These are phyloP conservation scores for Lophura swinhoii DNA, from an alignment of 2,797 vertebrate species.

Conservation along the genomic window DNA sequence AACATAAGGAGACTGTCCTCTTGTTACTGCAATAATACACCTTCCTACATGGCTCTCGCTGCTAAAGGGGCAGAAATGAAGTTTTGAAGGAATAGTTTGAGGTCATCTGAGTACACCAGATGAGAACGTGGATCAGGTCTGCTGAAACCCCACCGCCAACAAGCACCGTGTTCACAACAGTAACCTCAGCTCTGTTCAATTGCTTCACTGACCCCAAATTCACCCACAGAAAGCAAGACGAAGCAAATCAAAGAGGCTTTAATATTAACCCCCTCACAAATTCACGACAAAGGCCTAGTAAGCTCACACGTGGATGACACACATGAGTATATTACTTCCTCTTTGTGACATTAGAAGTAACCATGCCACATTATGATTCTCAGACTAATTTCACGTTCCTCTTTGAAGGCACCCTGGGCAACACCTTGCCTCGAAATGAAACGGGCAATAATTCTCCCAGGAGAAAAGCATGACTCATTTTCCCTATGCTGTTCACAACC, in stretches of 20 bases:
- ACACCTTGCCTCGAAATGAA: background rate
- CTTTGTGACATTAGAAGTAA: background rate
- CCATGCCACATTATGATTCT: background rate
- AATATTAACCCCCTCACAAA: background rate
- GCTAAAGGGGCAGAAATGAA: background rate
- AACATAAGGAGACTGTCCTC: background rate
- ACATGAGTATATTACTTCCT: background rate
- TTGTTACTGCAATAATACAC: conserved; percentile 1
- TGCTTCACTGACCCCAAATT: background rate
- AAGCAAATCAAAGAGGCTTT: background rate
- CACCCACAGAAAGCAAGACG: background rate
- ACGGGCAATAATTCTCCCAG: background rate
- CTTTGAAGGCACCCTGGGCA: background rate
- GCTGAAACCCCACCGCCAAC: background rate
- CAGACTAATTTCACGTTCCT: background rate
- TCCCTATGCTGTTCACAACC: background rate
- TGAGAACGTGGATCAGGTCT: background rate
- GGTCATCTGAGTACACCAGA: accelerated
- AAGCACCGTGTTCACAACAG: accelerated
- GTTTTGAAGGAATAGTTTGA: background rate
- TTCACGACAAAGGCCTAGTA: background rate
- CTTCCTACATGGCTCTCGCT: background rate
- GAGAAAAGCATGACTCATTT: background rate
- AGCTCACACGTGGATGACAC: background rate
- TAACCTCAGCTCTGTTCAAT: background rate